These are phyloP conservation scores for Dendronephthya gigantea DNA, from an alignment of 64 coral and sea anemone species.

Conservation along the genomic window DNA sequence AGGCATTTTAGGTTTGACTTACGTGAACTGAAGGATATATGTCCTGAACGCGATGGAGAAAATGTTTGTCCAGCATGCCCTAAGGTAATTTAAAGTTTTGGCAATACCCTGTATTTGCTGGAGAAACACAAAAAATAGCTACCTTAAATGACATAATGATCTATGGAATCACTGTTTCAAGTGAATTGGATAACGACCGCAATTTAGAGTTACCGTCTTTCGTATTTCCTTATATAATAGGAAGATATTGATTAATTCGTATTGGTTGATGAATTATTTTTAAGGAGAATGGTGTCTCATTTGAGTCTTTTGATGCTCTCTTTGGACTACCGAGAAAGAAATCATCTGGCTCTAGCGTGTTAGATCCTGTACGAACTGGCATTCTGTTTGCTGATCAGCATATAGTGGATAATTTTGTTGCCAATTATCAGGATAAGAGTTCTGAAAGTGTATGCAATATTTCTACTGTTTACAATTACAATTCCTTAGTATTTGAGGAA, in stretches of 20 bases:
- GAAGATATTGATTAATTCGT: too few species aligned
- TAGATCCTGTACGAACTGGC: not conserved
- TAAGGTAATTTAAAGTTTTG: not conserved
- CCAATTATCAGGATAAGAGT: not conserved
- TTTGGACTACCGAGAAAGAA: not conserved
- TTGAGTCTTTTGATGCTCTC: not conserved
- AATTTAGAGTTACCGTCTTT: too few species aligned
- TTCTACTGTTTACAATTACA: not conserved
- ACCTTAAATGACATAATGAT: too few species aligned
- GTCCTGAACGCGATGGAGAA: slow-evolving; percentile 7
- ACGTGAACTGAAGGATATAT: not conserved
- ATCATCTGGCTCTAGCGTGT: not conserved
- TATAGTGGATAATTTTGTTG: not conserved
- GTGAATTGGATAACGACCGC: too few species aligned
- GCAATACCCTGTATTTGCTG: too few species aligned
- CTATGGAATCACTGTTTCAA: not conserved
- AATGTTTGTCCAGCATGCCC: not conserved
- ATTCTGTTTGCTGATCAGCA: not conserved
- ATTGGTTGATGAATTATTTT: not conserved
- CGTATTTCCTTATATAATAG: too few species aligned
- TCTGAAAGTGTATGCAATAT: not conserved
- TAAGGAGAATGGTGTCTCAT: not conserved
- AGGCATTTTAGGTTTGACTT: slow-evolving; percentile 2
- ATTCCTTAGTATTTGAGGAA: too few species aligned
- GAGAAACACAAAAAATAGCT: too few species aligned